Evolutionary conservation across 2,888 invertebrate genomes (phyloP).

Genomic region (Drosophila neutralis): DNA sequence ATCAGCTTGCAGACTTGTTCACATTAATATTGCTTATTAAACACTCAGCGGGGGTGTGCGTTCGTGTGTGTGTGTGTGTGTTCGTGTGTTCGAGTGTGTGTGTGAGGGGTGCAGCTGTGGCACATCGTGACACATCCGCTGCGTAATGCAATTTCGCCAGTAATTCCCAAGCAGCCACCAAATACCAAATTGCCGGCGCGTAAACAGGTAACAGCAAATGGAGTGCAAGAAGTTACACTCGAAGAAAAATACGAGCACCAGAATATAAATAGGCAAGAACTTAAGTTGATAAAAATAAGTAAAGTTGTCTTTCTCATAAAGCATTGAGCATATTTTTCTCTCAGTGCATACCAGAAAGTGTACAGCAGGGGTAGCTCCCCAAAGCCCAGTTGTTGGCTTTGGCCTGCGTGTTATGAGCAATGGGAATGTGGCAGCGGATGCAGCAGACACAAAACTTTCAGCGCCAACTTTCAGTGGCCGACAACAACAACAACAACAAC

Average conservation of each 20-base stretch:
- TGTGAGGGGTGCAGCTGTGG: neutral
- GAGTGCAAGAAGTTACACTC: neutral
- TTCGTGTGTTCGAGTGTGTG: neutral
- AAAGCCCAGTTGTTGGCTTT: constrained; percentile 26
- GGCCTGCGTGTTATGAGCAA: constrained; percentile 19
- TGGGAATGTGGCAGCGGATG: constrained; percentile 5
- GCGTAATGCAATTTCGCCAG: constrained; percentile 53
- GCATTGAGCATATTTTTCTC: neutral
- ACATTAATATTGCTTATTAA: constrained; percentile 60
- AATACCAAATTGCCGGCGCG: constrained; percentile 65
- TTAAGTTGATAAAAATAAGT: too few relatives aligned
- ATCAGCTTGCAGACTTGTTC: constrained; percentile 54
- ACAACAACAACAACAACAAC: constrained; percentile 12
- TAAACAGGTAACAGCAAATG: constrained; percentile 54
- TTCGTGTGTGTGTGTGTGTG: neutral
- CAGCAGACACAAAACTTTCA: constrained; percentile 24
- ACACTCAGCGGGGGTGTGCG: constrained; percentile 19
- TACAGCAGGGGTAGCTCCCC: neutral
- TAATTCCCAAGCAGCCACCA: constrained; percentile 37
- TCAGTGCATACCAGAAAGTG: neutral
- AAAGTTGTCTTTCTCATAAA: too few relatives aligned
- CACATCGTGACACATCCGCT: constrained; percentile 48
- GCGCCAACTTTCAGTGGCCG: constrained; percentile 25
- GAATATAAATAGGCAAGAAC: neutral
- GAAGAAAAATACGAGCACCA: neutral